Evolutionary conservation across 1,140 invertebrate genomes (phyloP), one percentile per base, ranked within the genome.

Genomic region (Ceratina japonica): DNA sequence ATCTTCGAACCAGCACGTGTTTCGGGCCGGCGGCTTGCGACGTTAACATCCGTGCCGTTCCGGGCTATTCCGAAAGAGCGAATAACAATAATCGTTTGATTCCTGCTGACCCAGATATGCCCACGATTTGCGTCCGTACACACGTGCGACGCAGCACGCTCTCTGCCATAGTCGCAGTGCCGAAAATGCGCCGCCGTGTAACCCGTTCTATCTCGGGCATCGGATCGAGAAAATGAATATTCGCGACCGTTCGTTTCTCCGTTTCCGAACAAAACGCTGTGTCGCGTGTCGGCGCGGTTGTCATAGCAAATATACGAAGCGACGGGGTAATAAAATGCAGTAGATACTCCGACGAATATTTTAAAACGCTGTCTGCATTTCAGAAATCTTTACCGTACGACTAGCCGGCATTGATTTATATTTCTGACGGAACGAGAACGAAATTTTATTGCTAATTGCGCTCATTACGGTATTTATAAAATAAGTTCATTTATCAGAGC

Each of bases 71-170:
- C 78, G 63, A 87, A 89, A 88, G 85, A 84, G 81, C 80, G 80
- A 82, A 81, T 88, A 88, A 89, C 89, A 90, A 90, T 90, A 87
- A 87, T 73, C 84, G 65, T 88, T 87, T 87, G 89, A 89, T 89
- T 89, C 86, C 64, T 75, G 61, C 22, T 61, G 81, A 70, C 49
- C 70, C 13, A 65, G 56, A 83, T 75, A 79, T 56, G 15, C 52
- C 44, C 51, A 72, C 51, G 80, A 51, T 83, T 82, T 82, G 64
- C 16, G 72, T 49, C 62, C 44, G 22, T 44, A 56, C 72, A 69
- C 74, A 59, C 59, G 20, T 37, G 59, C 24, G 44, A 49, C 37
- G 16, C 70, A 37, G 0, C 4, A 13, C 24, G 18, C 12, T n/a
- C n/a, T 31, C 13, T 15, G 2, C 37, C 51, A 75, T 58, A 51